These are phyloP conservation scores for Dendrocincla fuliginosa DNA, from an alignment of 2,797 vertebrate species.

Conservation along the genomic window DNA sequence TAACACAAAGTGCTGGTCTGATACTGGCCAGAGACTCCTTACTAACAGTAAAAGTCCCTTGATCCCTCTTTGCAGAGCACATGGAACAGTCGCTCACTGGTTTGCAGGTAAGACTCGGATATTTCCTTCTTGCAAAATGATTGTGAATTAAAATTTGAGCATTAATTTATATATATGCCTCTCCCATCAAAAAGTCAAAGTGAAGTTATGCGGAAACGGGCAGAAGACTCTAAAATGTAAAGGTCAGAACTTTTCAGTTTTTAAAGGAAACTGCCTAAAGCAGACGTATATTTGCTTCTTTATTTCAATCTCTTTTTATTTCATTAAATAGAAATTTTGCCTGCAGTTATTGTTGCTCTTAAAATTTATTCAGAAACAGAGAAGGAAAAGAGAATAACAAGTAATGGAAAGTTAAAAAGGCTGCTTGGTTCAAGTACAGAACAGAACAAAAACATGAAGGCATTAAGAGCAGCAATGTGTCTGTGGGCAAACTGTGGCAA, in stretches of 20 bases:
- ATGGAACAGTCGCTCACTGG: neutral
- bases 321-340: neutral
- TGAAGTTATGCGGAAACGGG: neutral
- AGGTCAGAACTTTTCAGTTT: neutral
- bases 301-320: neutral
- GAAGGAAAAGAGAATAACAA: neutral
- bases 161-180: neutral
- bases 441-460: neutral
- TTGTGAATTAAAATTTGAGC: neutral
- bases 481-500: neutral
- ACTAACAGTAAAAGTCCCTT: neutral
- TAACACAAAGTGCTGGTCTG: neutral
- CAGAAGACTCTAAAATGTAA: neutral
- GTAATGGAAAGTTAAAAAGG: neutral
- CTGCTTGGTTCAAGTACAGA: neutral
- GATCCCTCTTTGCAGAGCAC: neutral
- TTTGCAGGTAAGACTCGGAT: conserved; percentile 41
- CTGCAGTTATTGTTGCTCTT: neutral
- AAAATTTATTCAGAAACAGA: neutral
- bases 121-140: neutral
- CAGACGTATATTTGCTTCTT: neutral
- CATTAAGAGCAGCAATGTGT: neutral
- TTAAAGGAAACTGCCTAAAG: neutral
- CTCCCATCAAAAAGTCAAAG: neutral
- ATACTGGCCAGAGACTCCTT: neutral